Base-by-base conservation (phyloP, 2,888 invertebrate species). In the Heliconius ethilla region DNA sequence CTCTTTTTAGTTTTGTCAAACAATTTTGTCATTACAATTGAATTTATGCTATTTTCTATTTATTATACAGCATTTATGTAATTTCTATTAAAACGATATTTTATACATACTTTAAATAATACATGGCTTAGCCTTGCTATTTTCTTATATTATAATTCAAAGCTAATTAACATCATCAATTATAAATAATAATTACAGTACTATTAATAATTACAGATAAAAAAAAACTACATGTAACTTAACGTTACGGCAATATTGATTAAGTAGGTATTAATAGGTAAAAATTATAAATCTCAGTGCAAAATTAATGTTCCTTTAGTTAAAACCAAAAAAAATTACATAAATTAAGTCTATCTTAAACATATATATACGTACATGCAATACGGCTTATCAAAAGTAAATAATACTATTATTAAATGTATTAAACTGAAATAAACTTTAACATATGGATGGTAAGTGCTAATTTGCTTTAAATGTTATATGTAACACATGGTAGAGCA, bases 311-410 rank as follows among this genome's bases (percentile, higher is more conserved):
- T 18, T 51, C 1, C 18, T 51, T 22, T 51, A 22, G 51, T 51
- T 51, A 22, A 51, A 51, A 51, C 51, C 22, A 51, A 51, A 51
- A 51, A 51, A 51, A 51, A 0, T 18, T 3, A 51, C 37, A 63
- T 45, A 62, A 67, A 62, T 67, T 62, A 67, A 33, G 29, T 66
- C 73, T 37, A 67, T 77, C 73, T 73, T 45, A 67, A 69, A 74
- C 62, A 45, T 33, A 27, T 59, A 25, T 6, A 27, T 72, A 70
- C 25, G 29, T 76, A 29, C 62, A 62, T 74, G 33, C 18, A 15
- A 73, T 22, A 69, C 45, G 66, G 37, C 77, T 77, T 77, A 77
- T 77, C 77, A 74, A 45, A 77, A 77, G 77, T 77, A 77, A 77
- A 77, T 77, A 77, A 77, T 77, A 77, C 74, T 29, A 40, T 73